Conservation (phyloP, 2,888 invertebrate species). For the Campoletis raptor region DNA sequence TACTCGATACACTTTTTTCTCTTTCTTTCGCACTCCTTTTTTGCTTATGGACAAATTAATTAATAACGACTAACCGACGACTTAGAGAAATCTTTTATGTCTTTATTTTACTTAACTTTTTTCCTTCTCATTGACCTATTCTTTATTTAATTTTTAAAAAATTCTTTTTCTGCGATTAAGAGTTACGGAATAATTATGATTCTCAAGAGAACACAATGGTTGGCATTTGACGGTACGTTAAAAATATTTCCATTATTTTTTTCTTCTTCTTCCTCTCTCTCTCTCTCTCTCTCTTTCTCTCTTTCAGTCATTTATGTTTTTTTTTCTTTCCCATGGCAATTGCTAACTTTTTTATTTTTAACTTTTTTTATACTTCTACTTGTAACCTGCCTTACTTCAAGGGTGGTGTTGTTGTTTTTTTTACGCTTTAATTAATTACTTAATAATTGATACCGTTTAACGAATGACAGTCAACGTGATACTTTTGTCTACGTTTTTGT, state of each 20-base stretch:
- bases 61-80: conserved; percentile 80
- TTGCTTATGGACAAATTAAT: conserved; percentile 76
- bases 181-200: conserved; percentile 81
- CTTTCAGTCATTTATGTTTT: neutral
- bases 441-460: conserved; percentile 75
- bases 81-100: conserved; percentile 74
- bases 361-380: conserved; percentile 74
- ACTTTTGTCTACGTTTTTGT: conserved; percentile 75
- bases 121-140: conserved; percentile 39
- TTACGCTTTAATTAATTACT: conserved; percentile 78
- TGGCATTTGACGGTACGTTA: conserved; percentile 80
- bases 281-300: neutral
- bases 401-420: conserved; percentile 44
- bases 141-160: conserved; percentile 24
- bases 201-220: conserved; percentile 82
- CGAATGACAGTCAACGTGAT: conserved; percentile 77
- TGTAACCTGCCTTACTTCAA: conserved; percentile 75
- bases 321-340: neutral
- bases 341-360: conserved; percentile 35
- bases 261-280: neutral
- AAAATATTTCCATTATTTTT: conserved; percentile 75
- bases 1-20: neutral
- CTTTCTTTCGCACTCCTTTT: conserved; percentile 9
- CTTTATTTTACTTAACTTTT: conserved; percentile 66
- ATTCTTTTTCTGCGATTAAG: conserved; percentile 72